Percentiles rank a stretch among this genome's conserved stretches.
Conservation (phyloP, 1,140 invertebrate genomes). For the Cheumatopsyche charites region DNA sequence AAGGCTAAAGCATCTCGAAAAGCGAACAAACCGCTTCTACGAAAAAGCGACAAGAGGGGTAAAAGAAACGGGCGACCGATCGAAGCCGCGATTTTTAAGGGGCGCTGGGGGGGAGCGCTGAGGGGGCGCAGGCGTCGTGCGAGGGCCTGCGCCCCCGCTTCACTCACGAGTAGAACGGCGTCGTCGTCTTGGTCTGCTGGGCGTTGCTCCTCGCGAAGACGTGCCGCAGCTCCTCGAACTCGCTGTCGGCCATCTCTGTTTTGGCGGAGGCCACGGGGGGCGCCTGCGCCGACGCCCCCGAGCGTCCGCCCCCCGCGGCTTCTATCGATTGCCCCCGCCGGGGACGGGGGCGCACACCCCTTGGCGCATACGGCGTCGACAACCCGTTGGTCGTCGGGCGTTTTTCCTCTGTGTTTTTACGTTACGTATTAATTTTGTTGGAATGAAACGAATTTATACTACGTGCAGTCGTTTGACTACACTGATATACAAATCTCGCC, state of each 20-base stretch:
- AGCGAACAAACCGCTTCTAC: too few relatives aligned
- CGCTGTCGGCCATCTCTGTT: conserved; percentile 82
- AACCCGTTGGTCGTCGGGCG: not conserved
- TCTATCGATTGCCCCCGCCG: conserved; percentile 1
- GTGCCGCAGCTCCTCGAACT: conserved; percentile 90
- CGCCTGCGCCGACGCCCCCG: conserved; percentile 49
- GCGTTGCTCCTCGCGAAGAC: conserved; percentile 82
- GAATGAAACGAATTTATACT: too few relatives aligned
- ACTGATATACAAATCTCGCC: too few relatives aligned
- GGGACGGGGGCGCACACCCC: not conserved
- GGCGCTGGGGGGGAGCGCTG: not conserved
- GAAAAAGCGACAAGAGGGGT: too few relatives aligned
- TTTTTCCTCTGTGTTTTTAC: too few relatives aligned
- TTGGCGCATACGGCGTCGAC: not conserved
- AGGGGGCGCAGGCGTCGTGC: not conserved
- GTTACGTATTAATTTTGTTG: too few relatives aligned
- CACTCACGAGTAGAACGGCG: conserved; percentile 74
- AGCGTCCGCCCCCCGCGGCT: not conserved
- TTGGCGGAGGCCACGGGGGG: conserved; percentile 33
- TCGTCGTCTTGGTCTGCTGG: conserved; percentile 77
- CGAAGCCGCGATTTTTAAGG: too few relatives aligned
- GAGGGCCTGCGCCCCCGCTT: too few relatives aligned
- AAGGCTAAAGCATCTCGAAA: too few relatives aligned
- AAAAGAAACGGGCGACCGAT: too few relatives aligned
- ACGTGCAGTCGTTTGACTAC: too few relatives aligned